Evolutionary conservation across 1,140 invertebrate genomes (phyloP), one percentile per base, ranked within the genome.

Genomic region (Panagrolaimus sp.): DNA sequence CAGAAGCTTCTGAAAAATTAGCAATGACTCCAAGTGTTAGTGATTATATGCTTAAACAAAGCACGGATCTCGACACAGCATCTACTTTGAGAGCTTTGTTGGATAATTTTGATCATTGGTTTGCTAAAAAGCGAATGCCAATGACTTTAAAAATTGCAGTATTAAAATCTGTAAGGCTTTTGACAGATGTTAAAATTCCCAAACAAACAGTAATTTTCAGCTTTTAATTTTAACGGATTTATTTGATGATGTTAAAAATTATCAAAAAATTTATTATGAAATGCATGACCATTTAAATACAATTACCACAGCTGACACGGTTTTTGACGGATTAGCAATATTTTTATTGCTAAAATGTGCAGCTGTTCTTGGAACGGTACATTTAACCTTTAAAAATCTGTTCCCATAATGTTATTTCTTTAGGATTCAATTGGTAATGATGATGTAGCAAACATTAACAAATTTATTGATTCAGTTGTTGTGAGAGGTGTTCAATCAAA

Each of bases 91-190:
- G 51, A 13, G 51, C 51, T 1, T 16, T 57, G 11, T 57, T 57
- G 51, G 51, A 57, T 57, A 57, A 57, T 27, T 57, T 57, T 57
- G 51, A 57, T 1, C 51, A 57, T 16, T 57, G 51, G 51, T 57
- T 57, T 27, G 27, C 51, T 11, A 57, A 57, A 57, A 57, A 27
- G 9, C 20, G 20, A 57, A 57, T 57, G 51, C 51, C 51, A 16
- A 57, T 57, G 51, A 57, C 51, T 13, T 57, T 57, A 27, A 20
- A 27, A 20, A 57, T 57, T 57, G 20, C 51, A 5, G 51, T 57
- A 11, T 57, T 57, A 16, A 57, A 57, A 57, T 57, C 51, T n/a
- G 51, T 57, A 27, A 57, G n/a, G 51, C 27, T 27, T 25, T 1
- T 57, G n/a, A 16, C 20, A 25, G 1, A 8, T 25, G 11, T 25